phyloP scores from a whole-genome alignment of 2,113 vertebrate genomes.

The Paratilapia polleni region DNA sequence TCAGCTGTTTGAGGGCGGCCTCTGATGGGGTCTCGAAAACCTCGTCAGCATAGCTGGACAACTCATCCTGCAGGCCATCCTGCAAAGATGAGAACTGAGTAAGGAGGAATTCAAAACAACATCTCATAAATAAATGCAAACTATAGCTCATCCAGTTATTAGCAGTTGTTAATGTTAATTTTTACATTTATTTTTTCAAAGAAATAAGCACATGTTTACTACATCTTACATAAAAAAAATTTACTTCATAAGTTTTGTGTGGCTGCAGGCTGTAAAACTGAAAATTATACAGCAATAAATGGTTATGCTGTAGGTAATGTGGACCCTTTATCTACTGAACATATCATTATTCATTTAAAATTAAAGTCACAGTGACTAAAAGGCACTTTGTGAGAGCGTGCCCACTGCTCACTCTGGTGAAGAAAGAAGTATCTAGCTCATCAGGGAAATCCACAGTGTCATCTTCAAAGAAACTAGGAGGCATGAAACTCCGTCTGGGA shows the following conservation, averaged over 20 bases:
- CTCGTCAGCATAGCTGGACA: slow-evolving; percentile 92
- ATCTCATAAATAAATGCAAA: not conserved
- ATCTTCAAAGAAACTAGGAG: slow-evolving; percentile 91
- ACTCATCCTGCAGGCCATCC: slow-evolving; percentile 91
- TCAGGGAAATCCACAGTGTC: slow-evolving; percentile 92
- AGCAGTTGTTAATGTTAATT: too few relatives aligned
- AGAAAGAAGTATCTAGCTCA: slow-evolving; percentile 97
- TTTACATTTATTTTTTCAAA: too few relatives aligned
- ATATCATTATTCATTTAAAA: not conserved
- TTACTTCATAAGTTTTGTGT: too few relatives aligned
- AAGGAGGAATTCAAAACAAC: not conserved
- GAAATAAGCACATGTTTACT: too few relatives aligned
- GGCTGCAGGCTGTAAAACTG: too few relatives aligned
- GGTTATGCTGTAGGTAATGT: not conserved
- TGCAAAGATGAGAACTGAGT: slow-evolving; percentile 58
- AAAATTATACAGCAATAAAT: not conserved
- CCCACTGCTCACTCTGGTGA: slow-evolving; percentile 88
- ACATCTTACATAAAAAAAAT: too few relatives aligned
- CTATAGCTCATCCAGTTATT: too few relatives aligned
- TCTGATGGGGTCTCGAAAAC: slow-evolving; percentile 94
- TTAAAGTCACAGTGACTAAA: not conserved
- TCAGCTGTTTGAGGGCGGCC: slow-evolving; percentile 82
- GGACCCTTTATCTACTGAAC: not conserved
- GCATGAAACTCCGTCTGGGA: slow-evolving; percentile 91
- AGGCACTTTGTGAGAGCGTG: not conserved